These are phyloP conservation scores for Telmatochromis brichardi DNA, from an alignment of 2,113 vertebrate genomes.

Conservation along the genomic window DNA sequence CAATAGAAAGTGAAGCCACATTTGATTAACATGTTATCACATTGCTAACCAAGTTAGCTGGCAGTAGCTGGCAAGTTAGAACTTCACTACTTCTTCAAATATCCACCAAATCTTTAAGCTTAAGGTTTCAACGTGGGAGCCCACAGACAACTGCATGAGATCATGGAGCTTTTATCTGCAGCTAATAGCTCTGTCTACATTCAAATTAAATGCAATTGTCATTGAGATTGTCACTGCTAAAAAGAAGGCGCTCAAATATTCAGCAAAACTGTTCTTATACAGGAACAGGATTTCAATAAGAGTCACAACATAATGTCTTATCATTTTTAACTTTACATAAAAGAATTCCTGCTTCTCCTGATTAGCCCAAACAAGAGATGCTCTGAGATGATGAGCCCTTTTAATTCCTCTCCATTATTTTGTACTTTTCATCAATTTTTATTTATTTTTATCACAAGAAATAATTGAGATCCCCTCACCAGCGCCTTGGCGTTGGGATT, in stretches of 20 bases:
- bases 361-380: not conserved
- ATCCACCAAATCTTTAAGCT: not conserved
- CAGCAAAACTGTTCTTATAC: not conserved
- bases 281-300: not conserved
- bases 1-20: not conserved
- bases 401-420: not conserved
- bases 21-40: not conserved
- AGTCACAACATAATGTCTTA: not conserved
- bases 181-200: not conserved
- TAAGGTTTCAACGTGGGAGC: not conserved
- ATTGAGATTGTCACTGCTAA: not conserved
- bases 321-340: not conserved
- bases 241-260: fast-evolving
- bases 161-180: not conserved
- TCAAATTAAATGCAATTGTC: not conserved
- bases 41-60: not conserved
- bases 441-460: not conserved
- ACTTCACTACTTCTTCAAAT: not conserved
- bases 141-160: not conserved
- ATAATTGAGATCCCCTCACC: constrained; percentile 64
- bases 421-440: not conserved
- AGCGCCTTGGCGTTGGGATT: constrained; percentile 98
- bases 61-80: not conserved
- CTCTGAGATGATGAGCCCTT: not conserved
- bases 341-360: not conserved